Evolutionary conservation across 92 coral and sea anemone genomes (phyloP).

Genomic region (Phenganax stokvisi): DNA sequence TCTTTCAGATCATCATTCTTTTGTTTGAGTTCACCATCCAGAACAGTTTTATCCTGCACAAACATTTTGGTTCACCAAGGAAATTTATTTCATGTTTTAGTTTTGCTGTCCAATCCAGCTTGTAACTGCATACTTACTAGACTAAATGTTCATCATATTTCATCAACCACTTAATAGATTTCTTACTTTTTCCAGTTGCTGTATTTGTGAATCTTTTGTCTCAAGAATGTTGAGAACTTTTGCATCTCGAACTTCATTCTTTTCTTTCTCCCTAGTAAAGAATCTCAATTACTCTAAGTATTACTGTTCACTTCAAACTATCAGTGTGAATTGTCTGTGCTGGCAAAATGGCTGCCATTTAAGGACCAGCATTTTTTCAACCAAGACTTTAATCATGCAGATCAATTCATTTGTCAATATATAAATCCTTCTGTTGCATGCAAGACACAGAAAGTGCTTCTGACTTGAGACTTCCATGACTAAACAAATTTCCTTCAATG

Average conservation of each 20-base stretch:
- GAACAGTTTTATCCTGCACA: conserved; percentile 9
- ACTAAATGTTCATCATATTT: no score
- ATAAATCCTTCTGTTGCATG: no score
- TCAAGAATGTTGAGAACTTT: conserved; percentile 78
- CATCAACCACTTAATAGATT: neutral
- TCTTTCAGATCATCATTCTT: conserved; percentile 25
- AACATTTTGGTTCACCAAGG: neutral
- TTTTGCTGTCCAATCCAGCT: neutral
- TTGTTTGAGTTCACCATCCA: conserved; percentile 9
- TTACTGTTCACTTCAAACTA: no score
- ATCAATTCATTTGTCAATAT: no score
- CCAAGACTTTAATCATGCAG: no score
- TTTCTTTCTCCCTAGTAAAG: conserved; percentile 71
- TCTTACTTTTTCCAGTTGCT: conserved; percentile 61
- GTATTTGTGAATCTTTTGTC: conserved; percentile 83
- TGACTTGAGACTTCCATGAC: no score
- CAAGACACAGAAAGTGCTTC: no score
- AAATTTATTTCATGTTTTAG: neutral
- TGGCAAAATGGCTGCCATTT: no score
- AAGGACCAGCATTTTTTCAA: no score
- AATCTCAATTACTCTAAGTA: neutral
- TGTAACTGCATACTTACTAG: neutral
- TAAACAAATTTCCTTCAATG: no score
- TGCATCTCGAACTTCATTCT: conserved; percentile 71
- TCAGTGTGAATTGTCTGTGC: no score